Percentiles rank a stretch among this genome's conserved stretches.
Conservation (phyloP, 2,797 vertebrate species). For the Setipinna tenuifilis region DNA sequence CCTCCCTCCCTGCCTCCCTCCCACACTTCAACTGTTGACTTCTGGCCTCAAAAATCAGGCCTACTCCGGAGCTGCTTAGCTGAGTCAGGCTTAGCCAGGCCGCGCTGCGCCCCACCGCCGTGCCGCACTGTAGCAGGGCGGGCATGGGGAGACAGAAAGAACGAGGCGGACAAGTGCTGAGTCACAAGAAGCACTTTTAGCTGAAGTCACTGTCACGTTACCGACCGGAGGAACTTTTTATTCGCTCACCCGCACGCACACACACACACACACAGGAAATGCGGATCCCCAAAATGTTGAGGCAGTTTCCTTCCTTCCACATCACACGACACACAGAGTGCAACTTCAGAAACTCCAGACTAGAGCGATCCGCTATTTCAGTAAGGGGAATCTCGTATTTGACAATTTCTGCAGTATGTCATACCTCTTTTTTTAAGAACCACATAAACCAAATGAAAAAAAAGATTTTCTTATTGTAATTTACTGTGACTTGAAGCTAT, state of each 20-base stretch:
- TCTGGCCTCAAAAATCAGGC: not conserved
- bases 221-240: constrained; percentile 21
- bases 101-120: no score
- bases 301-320: not conserved
- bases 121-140: not conserved
- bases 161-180: constrained; percentile 30
- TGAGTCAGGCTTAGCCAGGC: constrained; percentile 32
- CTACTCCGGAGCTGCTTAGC: constrained; percentile 24
- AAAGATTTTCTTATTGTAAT: not conserved
- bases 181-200: constrained; percentile 30
- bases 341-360: constrained; percentile 14
- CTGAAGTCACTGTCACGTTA: constrained; percentile 40
- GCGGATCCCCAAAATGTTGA: constrained; percentile 9
- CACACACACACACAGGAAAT: no score
- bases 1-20: not conserved
- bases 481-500: not conserved
- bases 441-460: not conserved
- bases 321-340: not conserved
- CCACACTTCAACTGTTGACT: constrained; percentile 2
- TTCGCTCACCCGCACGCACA: not conserved
- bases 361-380: not conserved
- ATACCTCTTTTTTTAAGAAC: not conserved
- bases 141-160: not conserved
- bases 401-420: not conserved
- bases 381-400: not conserved